Evolutionary conservation across 2,113 vertebrate genomes (phyloP).

Genomic region (Raphicerus campestris): DNA sequence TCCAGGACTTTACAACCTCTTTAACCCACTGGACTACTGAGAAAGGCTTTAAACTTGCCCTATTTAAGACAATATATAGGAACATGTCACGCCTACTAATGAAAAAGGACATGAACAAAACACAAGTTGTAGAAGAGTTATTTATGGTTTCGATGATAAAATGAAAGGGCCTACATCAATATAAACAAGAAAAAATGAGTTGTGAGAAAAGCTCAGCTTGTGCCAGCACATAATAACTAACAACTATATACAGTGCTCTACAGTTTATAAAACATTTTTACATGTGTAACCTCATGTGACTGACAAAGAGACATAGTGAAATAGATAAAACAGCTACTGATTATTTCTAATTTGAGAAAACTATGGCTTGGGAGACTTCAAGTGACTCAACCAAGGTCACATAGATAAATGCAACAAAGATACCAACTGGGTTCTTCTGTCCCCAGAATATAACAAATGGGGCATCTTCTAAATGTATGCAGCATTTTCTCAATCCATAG

Average conservation of each 20-base stretch:
- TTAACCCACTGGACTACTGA: neutral
- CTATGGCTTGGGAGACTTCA: neutral
- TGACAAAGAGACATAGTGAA: neutral
- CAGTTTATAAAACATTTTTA: constrained; percentile 17
- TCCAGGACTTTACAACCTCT: neutral
- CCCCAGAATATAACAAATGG: neutral
- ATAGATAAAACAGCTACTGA: neutral
- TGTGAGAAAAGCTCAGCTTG: neutral
- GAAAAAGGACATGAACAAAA: neutral
- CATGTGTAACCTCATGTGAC: neutral
- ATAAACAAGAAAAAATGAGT: neutral
- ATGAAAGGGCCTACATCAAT: neutral
- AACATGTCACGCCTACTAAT: neutral
- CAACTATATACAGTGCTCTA: neutral
- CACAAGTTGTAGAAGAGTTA: neutral
- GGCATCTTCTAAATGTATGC: neutral
- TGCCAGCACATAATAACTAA: neutral
- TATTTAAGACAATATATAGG: neutral
- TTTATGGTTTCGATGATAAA: neutral
- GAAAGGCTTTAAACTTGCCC: neutral
- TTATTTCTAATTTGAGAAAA: constrained; percentile 10
- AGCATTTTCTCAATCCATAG: neutral
- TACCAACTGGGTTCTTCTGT: neutral
- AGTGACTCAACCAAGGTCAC: neutral
- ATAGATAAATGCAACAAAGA: neutral